A percentile compares a stretch with the other conserved stretches of the same genome.
These are phyloP conservation scores for Pectinophora gossypiella DNA, from an alignment of 1,140 invertebrate species.

Conservation along the genomic window DNA sequence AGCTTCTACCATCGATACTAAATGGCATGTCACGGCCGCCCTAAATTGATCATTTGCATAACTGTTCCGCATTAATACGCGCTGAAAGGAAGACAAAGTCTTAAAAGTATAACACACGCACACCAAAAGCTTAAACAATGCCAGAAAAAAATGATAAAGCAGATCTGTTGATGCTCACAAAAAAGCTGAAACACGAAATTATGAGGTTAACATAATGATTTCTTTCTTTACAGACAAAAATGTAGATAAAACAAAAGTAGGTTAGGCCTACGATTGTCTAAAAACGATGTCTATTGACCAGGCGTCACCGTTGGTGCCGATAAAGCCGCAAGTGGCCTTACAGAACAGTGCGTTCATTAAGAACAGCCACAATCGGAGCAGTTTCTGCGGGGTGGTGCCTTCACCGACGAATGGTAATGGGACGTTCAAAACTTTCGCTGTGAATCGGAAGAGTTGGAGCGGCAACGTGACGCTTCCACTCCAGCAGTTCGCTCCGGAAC, in stretches of 20 bases:
- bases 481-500: constrained; percentile 58
- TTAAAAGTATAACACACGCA: too few species aligned
- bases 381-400: constrained; percentile 68
- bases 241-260: constrained; percentile 60
- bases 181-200: too few species aligned
- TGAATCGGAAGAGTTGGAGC: constrained; percentile 74
- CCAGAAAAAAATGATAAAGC: too few species aligned
- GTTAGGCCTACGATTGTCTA: constrained; percentile 38
- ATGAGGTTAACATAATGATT: constrained; percentile 18
- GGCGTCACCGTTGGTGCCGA: constrained; percentile 70
- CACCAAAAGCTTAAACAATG: too few species aligned
- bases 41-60: constrained; percentile 15
- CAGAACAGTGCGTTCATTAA: constrained; percentile 72
- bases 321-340: constrained; percentile 69
- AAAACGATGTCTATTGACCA: constrained; percentile 73
- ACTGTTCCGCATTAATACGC: too few species aligned
- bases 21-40: constrained; percentile 11
- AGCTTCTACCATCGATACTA: constrained; percentile 20
- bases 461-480: constrained; percentile 71
- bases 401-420: constrained; percentile 55
- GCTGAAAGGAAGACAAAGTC: too few species aligned
- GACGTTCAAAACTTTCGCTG: constrained; percentile 68
- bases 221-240: constrained; percentile 69
- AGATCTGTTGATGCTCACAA: constrained; percentile 59
- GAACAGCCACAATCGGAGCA: constrained; percentile 70